Base-by-base conservation (phyloP, 2,888 invertebrate species). In the Conus canariensis region DNA sequence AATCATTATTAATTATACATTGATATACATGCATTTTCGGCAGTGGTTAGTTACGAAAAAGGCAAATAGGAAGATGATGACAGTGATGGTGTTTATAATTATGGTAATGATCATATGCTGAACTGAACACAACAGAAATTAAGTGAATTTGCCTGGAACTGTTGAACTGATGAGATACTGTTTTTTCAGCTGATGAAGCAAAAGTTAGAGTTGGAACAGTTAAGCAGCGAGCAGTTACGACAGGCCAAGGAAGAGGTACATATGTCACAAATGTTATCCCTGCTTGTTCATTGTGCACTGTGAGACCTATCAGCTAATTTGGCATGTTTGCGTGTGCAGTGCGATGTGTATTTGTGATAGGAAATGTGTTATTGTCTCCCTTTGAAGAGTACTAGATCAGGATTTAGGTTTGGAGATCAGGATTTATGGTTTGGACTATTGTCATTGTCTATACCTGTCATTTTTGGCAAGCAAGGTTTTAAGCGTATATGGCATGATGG, bases 191-290 rank as follows among this genome's bases (percentile, higher is more conserved):
- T 95, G 90, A 94, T 94, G 30, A 93, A 93, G 90, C 94, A 95
- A 91, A 94, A 93, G 89, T 90, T 91, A 82, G 94, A 94, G 87
- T 92, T 94, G 94, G 94, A 95, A 91, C 93, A 92, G 90, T 90
- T 93, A 90, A 93, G 94, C 93, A 92, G 94, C 25, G 94, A 94
- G 30, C 93, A 93, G 87, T 85, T 95, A 59, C 90, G 91, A 60
- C 89, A 92, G 83, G 94, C 94, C 7, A 93, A 92, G 89, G 95
- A 94, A 82, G 94, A 95, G 93, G 95, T 95, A 91, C 89, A 88
- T 90, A 64, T 30, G 19, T 85, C 45, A 45, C 45, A 45, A 45
- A 45, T 45, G 45, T 45, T 45, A 45, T 45, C 45, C 45, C 45
- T 45, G 45, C 45, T 45, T 45, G 45, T 45, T 45, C 45, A 56